These are phyloP conservation scores for Cacatua alba DNA, from an alignment of 2,113 vertebrate genomes.

Conservation along the genomic window DNA sequence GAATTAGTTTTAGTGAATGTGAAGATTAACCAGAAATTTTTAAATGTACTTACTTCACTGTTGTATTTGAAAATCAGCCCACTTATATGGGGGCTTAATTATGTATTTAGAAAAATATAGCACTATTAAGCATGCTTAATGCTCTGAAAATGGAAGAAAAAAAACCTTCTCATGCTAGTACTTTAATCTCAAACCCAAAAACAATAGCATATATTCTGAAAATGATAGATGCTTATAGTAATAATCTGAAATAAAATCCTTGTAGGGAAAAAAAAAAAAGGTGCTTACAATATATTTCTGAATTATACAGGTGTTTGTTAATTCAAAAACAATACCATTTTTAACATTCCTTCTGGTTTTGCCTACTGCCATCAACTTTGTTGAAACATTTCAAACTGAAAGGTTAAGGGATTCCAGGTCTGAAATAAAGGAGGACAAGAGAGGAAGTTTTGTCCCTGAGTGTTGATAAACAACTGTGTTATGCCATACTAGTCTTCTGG, in stretches of 20 bases:
- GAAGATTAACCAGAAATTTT: neutral
- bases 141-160: neutral
- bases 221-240: neutral
- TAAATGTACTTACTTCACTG: neutral
- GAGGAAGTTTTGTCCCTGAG: neutral
- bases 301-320: neutral
- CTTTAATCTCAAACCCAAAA: neutral
- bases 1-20: neutral
- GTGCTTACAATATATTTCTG: neutral
- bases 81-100: neutral
- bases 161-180: accelerated
- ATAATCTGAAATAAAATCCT: neutral
- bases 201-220: neutral
- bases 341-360: neutral
- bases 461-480: neutral
- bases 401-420: neutral
- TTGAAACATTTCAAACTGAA: neutral
- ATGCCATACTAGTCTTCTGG: neutral
- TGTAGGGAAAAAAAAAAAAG: neutral
- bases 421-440: neutral
- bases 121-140: neutral
- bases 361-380: neutral
- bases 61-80: neutral
- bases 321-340: neutral
- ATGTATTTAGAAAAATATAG: neutral